phyloP scores from a whole-genome alignment of 2,888 invertebrate species.

The Limnephilus lunatus region DNA sequence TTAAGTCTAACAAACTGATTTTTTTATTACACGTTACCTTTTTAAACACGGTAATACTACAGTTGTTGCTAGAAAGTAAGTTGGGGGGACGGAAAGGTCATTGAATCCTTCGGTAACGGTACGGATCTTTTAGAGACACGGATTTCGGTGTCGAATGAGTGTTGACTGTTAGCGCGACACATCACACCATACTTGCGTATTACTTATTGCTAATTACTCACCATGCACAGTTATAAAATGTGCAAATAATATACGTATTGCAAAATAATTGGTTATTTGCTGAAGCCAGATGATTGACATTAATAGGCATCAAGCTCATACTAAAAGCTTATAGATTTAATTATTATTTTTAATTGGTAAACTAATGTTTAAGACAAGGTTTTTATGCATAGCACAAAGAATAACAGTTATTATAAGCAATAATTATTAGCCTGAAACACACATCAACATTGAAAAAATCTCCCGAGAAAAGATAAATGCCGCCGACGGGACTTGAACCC shows the following conservation, averaged over 20 bases:
- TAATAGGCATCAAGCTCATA: background rate
- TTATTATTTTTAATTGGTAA: no score
- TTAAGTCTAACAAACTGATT: background rate
- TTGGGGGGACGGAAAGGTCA: constrained; percentile 28
- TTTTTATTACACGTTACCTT: constrained; percentile 7
- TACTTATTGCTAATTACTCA: background rate
- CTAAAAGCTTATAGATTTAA: background rate
- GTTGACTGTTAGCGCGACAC: background rate
- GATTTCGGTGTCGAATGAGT: constrained; percentile 16
- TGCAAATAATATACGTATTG: background rate
- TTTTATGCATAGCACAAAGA: no score
- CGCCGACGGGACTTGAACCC: no score
- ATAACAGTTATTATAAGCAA: no score
- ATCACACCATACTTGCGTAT: background rate
- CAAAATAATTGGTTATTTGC: background rate
- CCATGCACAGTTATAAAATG: background rate
- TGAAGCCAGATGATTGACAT: background rate
- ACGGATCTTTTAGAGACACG: background rate
- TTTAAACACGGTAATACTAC: background rate
- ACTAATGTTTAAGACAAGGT: no score
- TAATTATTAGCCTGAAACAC: no score
- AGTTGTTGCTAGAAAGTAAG: background rate
- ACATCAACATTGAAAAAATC: no score
- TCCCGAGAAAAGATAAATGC: no score
- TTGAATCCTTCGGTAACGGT: constrained; percentile 47